Evolutionary conservation across 1,140 invertebrate species (phyloP).

Genomic region (Anoplolepis gracilipes): DNA sequence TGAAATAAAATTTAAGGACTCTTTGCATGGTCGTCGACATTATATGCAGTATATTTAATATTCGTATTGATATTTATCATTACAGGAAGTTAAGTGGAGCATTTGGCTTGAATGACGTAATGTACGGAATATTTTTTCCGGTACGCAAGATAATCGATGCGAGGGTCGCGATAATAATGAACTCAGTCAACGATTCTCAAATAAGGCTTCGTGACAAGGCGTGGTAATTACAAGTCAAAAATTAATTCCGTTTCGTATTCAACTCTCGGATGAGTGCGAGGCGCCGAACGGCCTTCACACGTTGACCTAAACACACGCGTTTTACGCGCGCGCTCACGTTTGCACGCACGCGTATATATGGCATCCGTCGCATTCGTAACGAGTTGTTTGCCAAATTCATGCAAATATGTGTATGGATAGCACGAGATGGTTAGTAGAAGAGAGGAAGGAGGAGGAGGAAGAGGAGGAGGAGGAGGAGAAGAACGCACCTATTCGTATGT

Average conservation of each 20-base stretch:
- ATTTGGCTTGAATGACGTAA: not conserved
- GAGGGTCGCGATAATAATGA: conserved; percentile 17
- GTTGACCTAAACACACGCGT: conserved; percentile 65
- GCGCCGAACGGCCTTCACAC: conserved; percentile 72
- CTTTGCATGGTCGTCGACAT: not conserved
- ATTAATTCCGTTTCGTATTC: conserved; percentile 49
- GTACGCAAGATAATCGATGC: conserved; percentile 1
- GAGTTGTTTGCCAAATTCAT: conserved; percentile 83
- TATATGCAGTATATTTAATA: not conserved
- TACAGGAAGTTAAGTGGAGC: not conserved
- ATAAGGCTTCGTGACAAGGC: conserved; percentile 15
- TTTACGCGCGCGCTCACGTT: conserved; percentile 16
- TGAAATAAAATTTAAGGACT: not conserved
- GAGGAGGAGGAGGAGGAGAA: not conserved
- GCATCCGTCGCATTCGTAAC: conserved; percentile 74
- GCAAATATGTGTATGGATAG: conserved; percentile 76
- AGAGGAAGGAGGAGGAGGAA: not conserved
- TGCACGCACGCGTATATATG: conserved; percentile 21
- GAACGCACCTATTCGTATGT: conserved; percentile 68
- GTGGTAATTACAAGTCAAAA: conserved; percentile 41
- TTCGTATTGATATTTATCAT: not conserved
- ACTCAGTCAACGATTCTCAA: conserved; percentile 4
- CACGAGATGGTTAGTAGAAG: conserved; percentile 49
- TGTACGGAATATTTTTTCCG: conserved; percentile 9
- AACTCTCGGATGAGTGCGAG: conserved; percentile 25